Percentiles rank a stretch among this genome's conserved stretches.
Evolutionary conservation across 2,797 vertebrate species (phyloP).

Genomic region (Odontamblyopus lacepedii): DNA sequence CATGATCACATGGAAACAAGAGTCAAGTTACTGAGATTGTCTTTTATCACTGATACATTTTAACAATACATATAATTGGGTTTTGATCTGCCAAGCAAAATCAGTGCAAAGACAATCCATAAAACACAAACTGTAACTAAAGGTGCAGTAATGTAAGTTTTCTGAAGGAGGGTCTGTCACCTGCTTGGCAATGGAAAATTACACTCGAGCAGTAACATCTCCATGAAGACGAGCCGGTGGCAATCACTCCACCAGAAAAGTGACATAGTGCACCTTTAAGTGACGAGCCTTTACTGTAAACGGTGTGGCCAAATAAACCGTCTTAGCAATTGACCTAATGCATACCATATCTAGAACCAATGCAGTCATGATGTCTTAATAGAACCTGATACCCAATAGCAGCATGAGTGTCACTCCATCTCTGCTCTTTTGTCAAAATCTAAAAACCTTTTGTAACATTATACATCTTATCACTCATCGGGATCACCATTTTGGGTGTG

Average conservation of each 20-base stretch:
- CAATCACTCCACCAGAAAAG: too few species aligned
- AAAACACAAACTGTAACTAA: neutral
- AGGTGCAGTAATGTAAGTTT: neutral
- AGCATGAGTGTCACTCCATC: neutral
- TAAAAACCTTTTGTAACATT: neutral
- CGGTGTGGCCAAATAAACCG: neutral
- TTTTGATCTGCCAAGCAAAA: neutral
- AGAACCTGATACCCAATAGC: neutral
- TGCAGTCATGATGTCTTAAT: neutral
- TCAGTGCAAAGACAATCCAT: neutral
- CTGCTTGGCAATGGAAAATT: neutral
- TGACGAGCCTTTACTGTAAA: neutral
- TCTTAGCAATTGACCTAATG: neutral
- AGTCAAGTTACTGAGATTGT: neutral
- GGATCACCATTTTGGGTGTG: neutral
- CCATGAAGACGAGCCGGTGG: too few species aligned
- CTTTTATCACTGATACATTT: neutral
- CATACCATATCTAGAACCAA: neutral
- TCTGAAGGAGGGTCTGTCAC: too few species aligned
- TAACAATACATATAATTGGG: too few species aligned
- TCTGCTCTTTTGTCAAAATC: neutral
- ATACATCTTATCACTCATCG: neutral
- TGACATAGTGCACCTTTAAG: too few species aligned
- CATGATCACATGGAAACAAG: slow-evolving; percentile 7
- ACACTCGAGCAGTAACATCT: too few species aligned